A percentile compares a stretch with the other conserved stretches of the same genome.
These are phyloP conservation scores for Bombus picipes DNA, from an alignment of 1,140 invertebrate genomes.

Conservation along the genomic window DNA sequence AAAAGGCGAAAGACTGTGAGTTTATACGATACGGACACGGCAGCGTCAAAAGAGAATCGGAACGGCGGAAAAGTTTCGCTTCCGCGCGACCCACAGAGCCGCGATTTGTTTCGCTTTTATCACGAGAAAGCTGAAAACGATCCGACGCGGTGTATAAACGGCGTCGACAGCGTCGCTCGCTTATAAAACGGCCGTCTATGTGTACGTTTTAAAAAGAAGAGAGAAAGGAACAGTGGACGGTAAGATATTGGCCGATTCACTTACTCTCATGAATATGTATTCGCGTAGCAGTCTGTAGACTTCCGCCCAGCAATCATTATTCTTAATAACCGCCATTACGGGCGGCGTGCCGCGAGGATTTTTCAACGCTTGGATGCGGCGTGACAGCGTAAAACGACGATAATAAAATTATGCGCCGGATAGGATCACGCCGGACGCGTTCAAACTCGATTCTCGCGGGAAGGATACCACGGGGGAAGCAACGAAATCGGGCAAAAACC, in stretches of 20 bases:
- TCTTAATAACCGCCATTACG: slow-evolving; percentile 67
- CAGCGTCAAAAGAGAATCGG: not conserved
- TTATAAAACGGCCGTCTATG: slow-evolving; percentile 3
- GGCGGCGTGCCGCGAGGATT: slow-evolving; percentile 41
- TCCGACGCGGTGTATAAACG: not conserved
- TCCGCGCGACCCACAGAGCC: not conserved
- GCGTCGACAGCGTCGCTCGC: not conserved
- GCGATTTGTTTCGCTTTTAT: slow-evolving; percentile 23
- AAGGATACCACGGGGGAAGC: not conserved
- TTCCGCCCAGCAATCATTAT: slow-evolving; percentile 65
- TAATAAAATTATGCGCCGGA: slow-evolving; percentile 56
- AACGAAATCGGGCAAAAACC: not conserved
- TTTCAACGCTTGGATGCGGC: slow-evolving; percentile 53
- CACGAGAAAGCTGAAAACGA: slow-evolving; percentile 8
- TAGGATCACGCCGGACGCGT: not conserved
- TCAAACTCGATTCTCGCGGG: not conserved
- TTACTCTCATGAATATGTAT: slow-evolving; percentile 70
- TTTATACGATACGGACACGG: not conserved
- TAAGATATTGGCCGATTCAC: slow-evolving; percentile 67
- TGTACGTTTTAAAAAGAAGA: not conserved
- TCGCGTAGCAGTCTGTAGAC: slow-evolving; percentile 47
- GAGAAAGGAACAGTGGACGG: not conserved
- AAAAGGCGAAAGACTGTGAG: not conserved
- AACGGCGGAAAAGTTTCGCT: not conserved
- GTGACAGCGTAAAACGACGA: slow-evolving; percentile 49